Conservation (phyloP, 2,113 vertebrate genomes). For the Carollia perspicillata region DNA sequence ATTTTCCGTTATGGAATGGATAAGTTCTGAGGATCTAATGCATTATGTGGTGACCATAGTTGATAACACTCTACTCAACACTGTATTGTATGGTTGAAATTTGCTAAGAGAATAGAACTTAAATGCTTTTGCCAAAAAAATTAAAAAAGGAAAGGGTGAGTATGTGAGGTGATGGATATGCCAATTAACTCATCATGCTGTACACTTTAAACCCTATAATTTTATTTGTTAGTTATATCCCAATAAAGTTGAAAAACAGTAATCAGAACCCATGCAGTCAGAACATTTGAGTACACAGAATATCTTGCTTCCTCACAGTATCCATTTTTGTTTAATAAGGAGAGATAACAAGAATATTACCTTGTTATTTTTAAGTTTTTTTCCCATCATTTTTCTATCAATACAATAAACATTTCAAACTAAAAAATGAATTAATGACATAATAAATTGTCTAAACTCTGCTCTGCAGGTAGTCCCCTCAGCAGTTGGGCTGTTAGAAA, state of each 20-base stretch:
- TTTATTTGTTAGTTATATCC: neutral
- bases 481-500: neutral
- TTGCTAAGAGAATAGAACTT: neutral
- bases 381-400: neutral
- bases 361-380: neutral
- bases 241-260: neutral
- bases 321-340: neutral
- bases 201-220: neutral
- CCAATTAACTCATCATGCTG: neutral
- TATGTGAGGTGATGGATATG: neutral
- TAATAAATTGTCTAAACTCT: neutral
- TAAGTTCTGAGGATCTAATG: neutral
- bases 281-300: neutral
- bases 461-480: neutral
- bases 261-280: neutral
- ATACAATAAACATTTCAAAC: neutral
- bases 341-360: neutral
- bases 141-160: neutral
- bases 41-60: neutral
- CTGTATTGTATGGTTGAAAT: neutral
- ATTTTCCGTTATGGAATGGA: neutral
- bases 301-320: neutral
- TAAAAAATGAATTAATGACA: neutral
- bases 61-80: neutral
- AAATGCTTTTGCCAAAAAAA: neutral